These are phyloP conservation scores for Hippoglossus stenolepis DNA, from an alignment of 2,113 vertebrate species.

Conservation along the genomic window DNA sequence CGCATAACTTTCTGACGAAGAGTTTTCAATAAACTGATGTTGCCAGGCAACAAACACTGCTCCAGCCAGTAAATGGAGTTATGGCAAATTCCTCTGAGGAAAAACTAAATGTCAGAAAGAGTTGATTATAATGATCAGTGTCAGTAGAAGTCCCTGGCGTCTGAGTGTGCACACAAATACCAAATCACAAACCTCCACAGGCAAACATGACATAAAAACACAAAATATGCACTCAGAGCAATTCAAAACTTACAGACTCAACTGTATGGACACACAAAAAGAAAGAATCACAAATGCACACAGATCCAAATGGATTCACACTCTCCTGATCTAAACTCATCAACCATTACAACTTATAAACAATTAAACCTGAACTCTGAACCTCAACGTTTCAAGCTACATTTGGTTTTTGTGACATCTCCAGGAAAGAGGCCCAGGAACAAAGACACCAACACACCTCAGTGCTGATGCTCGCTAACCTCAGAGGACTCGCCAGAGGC, in stretches of 20 bases:
- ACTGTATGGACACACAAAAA: not conserved
- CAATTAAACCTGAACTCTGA: slow-evolving; percentile 9
- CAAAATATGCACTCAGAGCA: not conserved
- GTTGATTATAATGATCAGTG: slow-evolving; percentile 24
- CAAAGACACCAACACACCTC: slow-evolving; percentile 41
- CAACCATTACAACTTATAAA: not conserved
- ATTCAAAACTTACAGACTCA: not conserved
- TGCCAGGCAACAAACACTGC: slow-evolving; percentile 69
- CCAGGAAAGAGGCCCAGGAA: slow-evolving; percentile 1
- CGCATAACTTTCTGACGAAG: slow-evolving; percentile 23
- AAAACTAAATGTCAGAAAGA: slow-evolving; percentile 23
- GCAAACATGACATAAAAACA: not conserved
- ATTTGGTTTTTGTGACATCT: slow-evolving; percentile 15
- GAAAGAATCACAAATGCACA: not conserved
- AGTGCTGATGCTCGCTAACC: slow-evolving; percentile 42
- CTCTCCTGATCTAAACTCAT: not conserved
- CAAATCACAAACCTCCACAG: not conserved
- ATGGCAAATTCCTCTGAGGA: slow-evolving; percentile 8
- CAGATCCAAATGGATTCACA: slow-evolving; percentile 1
- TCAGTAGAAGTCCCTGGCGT: slow-evolving; percentile 38
- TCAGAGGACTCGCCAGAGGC: slow-evolving; percentile 65
- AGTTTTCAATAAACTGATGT: slow-evolving; percentile 66
- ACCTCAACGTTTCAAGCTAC: not conserved
- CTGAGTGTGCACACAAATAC: not conserved
- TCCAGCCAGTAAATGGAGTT: slow-evolving; percentile 36